phyloP scores from a whole-genome alignment of 2,888 invertebrate species.

The Notocelia uddmanniana region DNA sequence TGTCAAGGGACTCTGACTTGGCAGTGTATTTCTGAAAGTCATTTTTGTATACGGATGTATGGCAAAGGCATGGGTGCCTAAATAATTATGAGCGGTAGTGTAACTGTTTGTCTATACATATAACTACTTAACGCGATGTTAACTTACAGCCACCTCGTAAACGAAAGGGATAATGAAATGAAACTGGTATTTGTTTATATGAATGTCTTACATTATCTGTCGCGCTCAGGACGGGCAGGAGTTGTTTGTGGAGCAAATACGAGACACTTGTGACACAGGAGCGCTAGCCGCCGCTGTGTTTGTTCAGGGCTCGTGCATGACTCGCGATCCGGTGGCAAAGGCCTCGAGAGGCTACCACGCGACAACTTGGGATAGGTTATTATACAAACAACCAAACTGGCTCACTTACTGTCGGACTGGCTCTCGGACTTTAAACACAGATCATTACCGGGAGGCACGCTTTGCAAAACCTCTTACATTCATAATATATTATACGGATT shows the following conservation, averaged over 20 bases:
- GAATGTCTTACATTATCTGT: slow-evolving; percentile 65
- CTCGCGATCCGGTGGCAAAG: slow-evolving; percentile 66
- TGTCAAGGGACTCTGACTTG: too few relatives aligned
- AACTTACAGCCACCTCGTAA: slow-evolving; percentile 27
- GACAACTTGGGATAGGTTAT: slow-evolving; percentile 55
- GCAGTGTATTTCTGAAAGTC: too few relatives aligned
- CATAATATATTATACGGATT: background rate
- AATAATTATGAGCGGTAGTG: background rate
- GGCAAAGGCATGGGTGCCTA: too few relatives aligned
- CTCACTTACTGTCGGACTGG: slow-evolving; percentile 32
- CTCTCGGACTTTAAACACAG: slow-evolving; percentile 15
- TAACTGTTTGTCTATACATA: background rate
- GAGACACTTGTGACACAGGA: slow-evolving; percentile 70
- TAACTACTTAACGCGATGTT: slow-evolving; percentile 16
- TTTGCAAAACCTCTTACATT: slow-evolving; percentile 15
- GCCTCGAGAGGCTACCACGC: slow-evolving; percentile 51
- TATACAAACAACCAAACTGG: slow-evolving; percentile 39
- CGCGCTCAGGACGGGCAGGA: slow-evolving; percentile 66
- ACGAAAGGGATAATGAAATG: slow-evolving; percentile 49
- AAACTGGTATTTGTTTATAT: slow-evolving; percentile 61
- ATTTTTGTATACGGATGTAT: too few relatives aligned
- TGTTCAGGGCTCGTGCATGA: slow-evolving; percentile 77
- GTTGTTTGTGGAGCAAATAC: slow-evolving; percentile 81
- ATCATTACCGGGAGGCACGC: slow-evolving; percentile 1
- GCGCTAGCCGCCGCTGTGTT: slow-evolving; percentile 62